A percentile compares a stretch with the other conserved stretches of the same genome.
These are phyloP conservation scores for Agrilus biguttatus DNA, from an alignment of 2,888 invertebrate genomes.

Conservation along the genomic window DNA sequence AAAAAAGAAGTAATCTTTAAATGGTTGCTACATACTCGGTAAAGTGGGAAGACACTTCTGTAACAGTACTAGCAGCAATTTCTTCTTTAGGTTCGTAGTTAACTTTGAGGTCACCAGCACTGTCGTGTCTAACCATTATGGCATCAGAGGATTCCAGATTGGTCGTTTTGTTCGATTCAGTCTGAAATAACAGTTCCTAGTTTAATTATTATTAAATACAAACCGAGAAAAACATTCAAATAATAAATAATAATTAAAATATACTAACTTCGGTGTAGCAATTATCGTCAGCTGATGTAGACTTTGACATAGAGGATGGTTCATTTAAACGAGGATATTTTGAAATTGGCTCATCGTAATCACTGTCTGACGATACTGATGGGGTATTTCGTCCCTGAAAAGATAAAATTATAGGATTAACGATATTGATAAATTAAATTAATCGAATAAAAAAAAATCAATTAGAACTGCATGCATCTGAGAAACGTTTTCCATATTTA, in stretches of 20 bases:
- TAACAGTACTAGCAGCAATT: slow-evolving; percentile 3
- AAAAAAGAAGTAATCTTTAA: background rate
- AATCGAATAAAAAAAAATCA: too few species aligned
- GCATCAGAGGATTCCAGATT: background rate
- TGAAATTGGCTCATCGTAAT: slow-evolving; percentile 58
- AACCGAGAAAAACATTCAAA: background rate
- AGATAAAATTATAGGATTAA: slow-evolving; percentile 3
- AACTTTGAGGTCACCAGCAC: slow-evolving; percentile 2
- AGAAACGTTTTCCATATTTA: too few species aligned
- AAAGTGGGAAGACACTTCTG: slow-evolving; percentile 24
- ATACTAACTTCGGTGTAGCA: background rate
- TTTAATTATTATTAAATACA: slow-evolving; percentile 2
- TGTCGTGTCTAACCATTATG: slow-evolving; percentile 7
- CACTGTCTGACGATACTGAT: slow-evolving; percentile 39
- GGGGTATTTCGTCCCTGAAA: slow-evolving; percentile 42
- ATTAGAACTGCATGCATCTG: too few species aligned
- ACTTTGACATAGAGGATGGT: background rate
- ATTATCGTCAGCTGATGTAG: background rate
- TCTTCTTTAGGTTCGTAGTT: slow-evolving; percentile 4
- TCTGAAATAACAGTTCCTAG: background rate
- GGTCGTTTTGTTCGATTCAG: background rate
- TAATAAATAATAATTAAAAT: too few species aligned
- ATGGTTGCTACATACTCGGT: slow-evolving; percentile 16
- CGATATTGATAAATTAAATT: too few species aligned
- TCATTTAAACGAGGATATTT: slow-evolving; percentile 54